These are phyloP conservation scores for Galleria mellonella DNA, from an alignment of 1,140 invertebrate genomes.

Conservation along the genomic window DNA sequence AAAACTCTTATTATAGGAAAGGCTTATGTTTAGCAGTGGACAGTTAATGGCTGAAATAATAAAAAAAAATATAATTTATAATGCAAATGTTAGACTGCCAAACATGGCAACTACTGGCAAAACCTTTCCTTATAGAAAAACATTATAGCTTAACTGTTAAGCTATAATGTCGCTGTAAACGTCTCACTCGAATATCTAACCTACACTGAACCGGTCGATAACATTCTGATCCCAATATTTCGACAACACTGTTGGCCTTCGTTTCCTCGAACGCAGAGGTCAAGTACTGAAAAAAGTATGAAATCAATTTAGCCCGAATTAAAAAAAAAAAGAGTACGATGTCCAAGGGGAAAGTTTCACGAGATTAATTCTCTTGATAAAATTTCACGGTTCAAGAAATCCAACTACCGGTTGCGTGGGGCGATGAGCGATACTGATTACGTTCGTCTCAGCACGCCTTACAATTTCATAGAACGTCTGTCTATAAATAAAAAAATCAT, in stretches of 20 bases:
- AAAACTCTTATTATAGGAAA: too few species aligned
- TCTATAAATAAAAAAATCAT: too few species aligned
- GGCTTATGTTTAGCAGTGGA: too few species aligned
- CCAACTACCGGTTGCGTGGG: constrained; percentile 71
- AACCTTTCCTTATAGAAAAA: too few species aligned
- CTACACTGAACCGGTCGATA: neutral
- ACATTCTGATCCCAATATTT: neutral
- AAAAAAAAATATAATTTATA: too few species aligned
- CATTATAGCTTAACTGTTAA: too few species aligned
- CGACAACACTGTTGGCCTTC: constrained; percentile 16
- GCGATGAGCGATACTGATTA: constrained; percentile 71
- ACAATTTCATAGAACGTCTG: constrained; percentile 21
- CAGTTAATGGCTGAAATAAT: too few species aligned
- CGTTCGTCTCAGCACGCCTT: constrained; percentile 34
- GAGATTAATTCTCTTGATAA: constrained; percentile 73
- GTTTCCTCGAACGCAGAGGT: constrained; percentile 6
- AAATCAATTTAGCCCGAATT: constrained; percentile 54
- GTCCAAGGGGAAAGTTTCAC: constrained; percentile 62
- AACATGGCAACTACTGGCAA: too few species aligned
- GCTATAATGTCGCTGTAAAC: too few species aligned
- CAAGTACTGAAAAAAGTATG: constrained; percentile 21
- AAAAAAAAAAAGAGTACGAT: constrained; percentile 46
- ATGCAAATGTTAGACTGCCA: too few species aligned
- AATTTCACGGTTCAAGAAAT: constrained; percentile 73
- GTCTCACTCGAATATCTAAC: too few species aligned